Percentiles rank a stretch among this genome's conserved stretches.
Conservation (phyloP, 2,797 vertebrate genomes). For the Helicolenus hilgendorfi region DNA sequence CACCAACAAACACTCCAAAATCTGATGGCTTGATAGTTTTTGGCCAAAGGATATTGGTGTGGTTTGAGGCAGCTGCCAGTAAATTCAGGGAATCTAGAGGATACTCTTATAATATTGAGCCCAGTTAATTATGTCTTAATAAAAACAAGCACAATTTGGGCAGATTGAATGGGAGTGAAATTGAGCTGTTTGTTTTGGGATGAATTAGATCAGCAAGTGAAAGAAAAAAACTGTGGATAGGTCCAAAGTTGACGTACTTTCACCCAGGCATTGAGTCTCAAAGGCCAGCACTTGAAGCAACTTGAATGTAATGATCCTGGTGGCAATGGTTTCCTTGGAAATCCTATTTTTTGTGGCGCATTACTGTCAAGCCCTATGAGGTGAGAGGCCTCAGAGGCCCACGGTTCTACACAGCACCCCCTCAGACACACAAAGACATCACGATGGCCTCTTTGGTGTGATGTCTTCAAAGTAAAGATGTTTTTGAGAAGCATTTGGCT, state of each 20-base stretch:
- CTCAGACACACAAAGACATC: background rate
- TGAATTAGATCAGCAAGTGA: conserved; percentile 1
- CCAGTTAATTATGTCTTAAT: background rate
- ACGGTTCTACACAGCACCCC: background rate
- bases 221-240: background rate
- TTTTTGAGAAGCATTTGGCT: background rate
- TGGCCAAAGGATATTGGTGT: conserved; percentile 11
- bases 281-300: background rate
- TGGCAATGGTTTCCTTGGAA: background rate
- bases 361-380: background rate
- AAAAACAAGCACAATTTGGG: background rate
- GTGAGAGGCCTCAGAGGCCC: background rate
- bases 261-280: background rate
- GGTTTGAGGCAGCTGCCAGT: conserved; percentile 23
- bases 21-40: conserved; percentile 29
- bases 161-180: background rate
- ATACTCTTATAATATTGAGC: background rate
- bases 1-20: conserved; percentile 34
- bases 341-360: background rate
- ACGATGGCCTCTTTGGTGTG: background rate
- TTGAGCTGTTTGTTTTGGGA: conserved; percentile 1
- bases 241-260: background rate
- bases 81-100: background rate
- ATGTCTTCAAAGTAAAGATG: background rate
- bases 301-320: background rate